Base-by-base conservation (phyloP, 1,140 invertebrate species). In the Planococcus citri region DNA sequence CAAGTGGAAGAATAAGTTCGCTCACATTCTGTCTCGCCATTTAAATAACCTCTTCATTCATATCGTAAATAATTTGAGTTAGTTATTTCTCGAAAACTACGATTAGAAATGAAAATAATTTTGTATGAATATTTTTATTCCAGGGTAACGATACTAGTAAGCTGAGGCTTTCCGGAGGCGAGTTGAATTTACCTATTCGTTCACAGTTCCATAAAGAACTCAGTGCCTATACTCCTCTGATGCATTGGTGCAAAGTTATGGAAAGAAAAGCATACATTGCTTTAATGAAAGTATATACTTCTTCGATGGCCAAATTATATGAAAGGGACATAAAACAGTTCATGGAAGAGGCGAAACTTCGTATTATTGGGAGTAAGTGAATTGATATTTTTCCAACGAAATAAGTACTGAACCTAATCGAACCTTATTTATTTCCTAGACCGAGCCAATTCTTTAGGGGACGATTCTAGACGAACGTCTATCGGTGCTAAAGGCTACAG, bases 31-130 rank as follows among this genome's bases (percentile, higher is more conserved):
- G 22, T 87, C 87, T 38, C 83, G 92, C 38, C 91, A 96, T 79
- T 80, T 97, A 17, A 96, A 94, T 76, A 96, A 96, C 81, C 82
- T 94, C 41, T 94, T 97, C 72, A 93, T 95, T 76, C 91, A 95
- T 80, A 85, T 94, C 79, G 90, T 89, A 74, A 72, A 73, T 70
- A 67, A 70, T 58, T n/a, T n/a, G n/a, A n/a, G n/a, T n/a, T 37
- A 37, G 14, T 68, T 71, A 24, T 20, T 9, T 29, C 22, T 51
- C 17, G 58, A 33, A 71, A 58, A n/a, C n/a, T n/a, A n/a, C n/a
- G n/a, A n/a, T n/a, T n/a, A n/a, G 68, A n/a, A n/a, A n/a, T n/a
- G 21, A 10, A 60, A 9, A 25, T n/a, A n/a, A n/a, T n/a, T n/a
- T n/a, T n/a, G n/a, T n/a, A n/a, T 27, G 21, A 22, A 33, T 57